Base-by-base conservation (phyloP, 2,797 vertebrate genomes). In the Chrosomus eos region DNA sequence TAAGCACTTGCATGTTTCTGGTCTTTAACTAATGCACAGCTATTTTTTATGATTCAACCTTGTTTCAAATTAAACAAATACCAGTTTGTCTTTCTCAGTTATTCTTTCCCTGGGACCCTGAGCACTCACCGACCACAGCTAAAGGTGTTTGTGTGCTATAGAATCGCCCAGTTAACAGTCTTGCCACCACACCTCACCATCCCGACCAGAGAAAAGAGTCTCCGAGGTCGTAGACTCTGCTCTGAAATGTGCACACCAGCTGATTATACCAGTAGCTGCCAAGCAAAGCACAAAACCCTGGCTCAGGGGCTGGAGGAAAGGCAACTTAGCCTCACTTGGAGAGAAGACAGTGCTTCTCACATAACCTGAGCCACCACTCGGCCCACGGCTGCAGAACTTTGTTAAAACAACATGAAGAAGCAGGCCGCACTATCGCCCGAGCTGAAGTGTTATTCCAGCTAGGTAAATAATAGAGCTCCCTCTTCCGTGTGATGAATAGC, bases 381-480 rank as follows among this genome's bases (percentile, higher is more conserved):
- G 86, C 87, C 87, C 90, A 85, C 73, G 84, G 90, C 88, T 78
- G 87, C 83, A 86, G 9, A 87, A 81, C 88, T 88, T 89, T 87
- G 90, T 88, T 92, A 90, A 92, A 90, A 92, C 70, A 83, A 89
- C 88, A 90, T 80, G 0, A 40, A 88, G 86, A 81, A 43, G 83
- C 79, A 81, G 86, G 87, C 89, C 74, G 43, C 88, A 85, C 64
- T 58, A 80, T 68, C 36, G 62, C 60, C 36, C 80, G 80, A 79
- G 45, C 89, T 88, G 70, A 86, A 91, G 85, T 93, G 91, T 94
- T 94, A 92, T 93, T 94, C 88, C 93, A 95, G 93, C 94, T 94
- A 93, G 87, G 88, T 90, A 93, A 95, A 95, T 85, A 94, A 67
- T 89, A 89, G 86, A 82, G 84, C 76, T 55, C 85, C 80, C 82